Conservation (phyloP, 1,140 invertebrate genomes). For the Helicoverpa armigera region DNA sequence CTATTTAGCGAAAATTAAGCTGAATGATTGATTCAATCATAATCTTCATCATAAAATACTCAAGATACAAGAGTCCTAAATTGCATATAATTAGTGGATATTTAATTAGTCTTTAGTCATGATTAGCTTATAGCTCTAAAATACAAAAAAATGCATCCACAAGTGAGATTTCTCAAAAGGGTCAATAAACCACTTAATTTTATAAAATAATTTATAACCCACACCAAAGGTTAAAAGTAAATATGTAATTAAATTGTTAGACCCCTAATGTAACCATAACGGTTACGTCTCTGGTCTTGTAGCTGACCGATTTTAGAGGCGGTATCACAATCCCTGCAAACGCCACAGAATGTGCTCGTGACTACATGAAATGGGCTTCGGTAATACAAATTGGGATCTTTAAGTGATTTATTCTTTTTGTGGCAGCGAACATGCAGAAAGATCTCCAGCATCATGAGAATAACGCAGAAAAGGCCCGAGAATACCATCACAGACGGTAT, state of each 20-base stretch:
- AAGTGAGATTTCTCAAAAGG: neutral
- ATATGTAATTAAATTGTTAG: constrained; percentile 58
- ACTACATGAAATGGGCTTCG: constrained; percentile 78
- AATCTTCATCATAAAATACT: too few relatives aligned
- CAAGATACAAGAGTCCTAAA: too few relatives aligned
- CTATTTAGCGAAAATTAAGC: too few relatives aligned
- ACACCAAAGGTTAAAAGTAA: neutral
- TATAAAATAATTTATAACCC: neutral
- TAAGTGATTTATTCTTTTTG: constrained; percentile 73
- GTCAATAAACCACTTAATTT: neutral
- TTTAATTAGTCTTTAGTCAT: too few relatives aligned
- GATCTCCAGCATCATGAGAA: constrained; percentile 72
- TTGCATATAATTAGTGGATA: too few relatives aligned
- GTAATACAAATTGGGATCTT: constrained; percentile 72
- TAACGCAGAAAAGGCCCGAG: constrained; percentile 65
- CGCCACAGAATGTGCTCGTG: constrained; percentile 76
- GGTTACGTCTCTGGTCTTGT: constrained; percentile 72
- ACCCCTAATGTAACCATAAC: constrained; percentile 73
- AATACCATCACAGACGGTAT: constrained; percentile 72
- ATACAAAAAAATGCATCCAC: too few relatives aligned
- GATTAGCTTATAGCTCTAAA: too few relatives aligned
- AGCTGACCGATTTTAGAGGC: constrained; percentile 72
- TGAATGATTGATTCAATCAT: too few relatives aligned
- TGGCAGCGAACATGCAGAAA: constrained; percentile 76
- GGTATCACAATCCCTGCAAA: constrained; percentile 72